Base-by-base conservation (phyloP, 2,888 invertebrate species). In the Drosophila prolongata region DNA sequence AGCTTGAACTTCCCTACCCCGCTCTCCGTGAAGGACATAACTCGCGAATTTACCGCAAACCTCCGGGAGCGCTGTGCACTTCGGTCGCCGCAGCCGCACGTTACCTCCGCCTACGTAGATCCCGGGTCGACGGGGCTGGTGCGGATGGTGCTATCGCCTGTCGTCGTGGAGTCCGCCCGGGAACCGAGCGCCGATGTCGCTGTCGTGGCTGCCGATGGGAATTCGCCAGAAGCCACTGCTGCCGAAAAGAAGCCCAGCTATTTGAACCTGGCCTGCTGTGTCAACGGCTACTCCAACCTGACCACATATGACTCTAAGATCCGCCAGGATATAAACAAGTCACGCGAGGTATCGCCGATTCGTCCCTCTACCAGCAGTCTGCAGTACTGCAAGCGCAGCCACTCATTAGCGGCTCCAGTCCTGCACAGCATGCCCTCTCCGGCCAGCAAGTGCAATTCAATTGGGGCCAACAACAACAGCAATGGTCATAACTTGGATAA, bases 251-350 rank as follows among this genome's bases (percentile, higher is more conserved):
- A 97, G 90, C 98, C 98, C 0, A 97, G 97, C 64, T 98, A 98
- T 91, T 93, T 98, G 61, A 97, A 96, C 87, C 93, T 98, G 72
- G 97, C 98, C 55, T 97, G 97, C 91, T 97, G 97, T 19, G 97
- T 98, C 56, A 97, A 96, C 93, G 98, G 98, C 4, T 98, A 98
- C 91, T 96, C 96, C 6, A 96, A 96, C 82, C 94, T 96, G 62
- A 97, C 96, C 6, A 96, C 97, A 66, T 97, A 97, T 94, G 96
- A 97, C 92, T 96, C 97, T 0, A 95, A 96, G 90, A 93, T 95
- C 40, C 93, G 96, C 13, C 96, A 96, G 89, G 95, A 96, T 53
- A 94, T 95, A 59, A 95, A 94, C 78, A 95, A 94, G 82, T 96
- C 96, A 42, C 92, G 95, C 50, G 95, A 95, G 90, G 95, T 95